Evolutionary conservation across 2,888 invertebrate species (phyloP).

Genomic region (Caenorhabditis sp.): DNA sequence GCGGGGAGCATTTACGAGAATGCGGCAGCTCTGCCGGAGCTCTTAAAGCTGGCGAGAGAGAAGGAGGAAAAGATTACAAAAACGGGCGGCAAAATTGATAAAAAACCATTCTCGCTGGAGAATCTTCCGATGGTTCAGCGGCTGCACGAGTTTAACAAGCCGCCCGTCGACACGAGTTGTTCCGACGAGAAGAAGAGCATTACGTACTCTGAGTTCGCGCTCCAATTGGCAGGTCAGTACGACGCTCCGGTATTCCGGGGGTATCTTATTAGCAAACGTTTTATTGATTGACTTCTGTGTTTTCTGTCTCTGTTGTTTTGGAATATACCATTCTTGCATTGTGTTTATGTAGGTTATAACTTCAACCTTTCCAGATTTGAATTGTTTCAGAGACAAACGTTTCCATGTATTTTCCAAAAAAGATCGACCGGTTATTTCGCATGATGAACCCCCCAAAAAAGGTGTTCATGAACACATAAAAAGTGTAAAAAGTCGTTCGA

Average conservation of each 20-base stretch:
- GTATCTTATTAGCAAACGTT: no score
- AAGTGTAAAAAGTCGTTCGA: constrained; percentile 40
- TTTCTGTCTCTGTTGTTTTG: no score
- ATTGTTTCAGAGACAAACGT: no score
- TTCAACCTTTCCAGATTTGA: no score
- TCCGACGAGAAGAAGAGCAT: constrained; percentile 2
- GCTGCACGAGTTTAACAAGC: constrained; percentile 13
- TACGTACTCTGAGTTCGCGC: constrained; percentile 35
- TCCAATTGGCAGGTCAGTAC: constrained; percentile 44
- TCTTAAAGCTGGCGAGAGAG: not conserved
- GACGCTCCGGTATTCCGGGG: no score
- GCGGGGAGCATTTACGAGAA: constrained; percentile 39
- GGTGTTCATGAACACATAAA: constrained; percentile 34
- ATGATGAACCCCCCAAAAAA: no score
- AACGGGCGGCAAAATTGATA: constrained; percentile 7
- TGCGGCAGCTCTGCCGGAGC: not conserved
- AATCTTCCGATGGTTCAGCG: constrained; percentile 41
- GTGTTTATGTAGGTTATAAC: no score
- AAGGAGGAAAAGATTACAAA: not conserved
- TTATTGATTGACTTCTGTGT: no score
- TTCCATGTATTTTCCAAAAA: no score
- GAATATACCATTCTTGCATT: no score
- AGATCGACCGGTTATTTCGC: no score
- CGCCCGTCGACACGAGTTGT: no score
- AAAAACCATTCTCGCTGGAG: constrained; percentile 43